These are phyloP conservation scores for Gandaritis pyraliata DNA, from an alignment of 2,888 invertebrate genomes.

Conservation along the genomic window DNA sequence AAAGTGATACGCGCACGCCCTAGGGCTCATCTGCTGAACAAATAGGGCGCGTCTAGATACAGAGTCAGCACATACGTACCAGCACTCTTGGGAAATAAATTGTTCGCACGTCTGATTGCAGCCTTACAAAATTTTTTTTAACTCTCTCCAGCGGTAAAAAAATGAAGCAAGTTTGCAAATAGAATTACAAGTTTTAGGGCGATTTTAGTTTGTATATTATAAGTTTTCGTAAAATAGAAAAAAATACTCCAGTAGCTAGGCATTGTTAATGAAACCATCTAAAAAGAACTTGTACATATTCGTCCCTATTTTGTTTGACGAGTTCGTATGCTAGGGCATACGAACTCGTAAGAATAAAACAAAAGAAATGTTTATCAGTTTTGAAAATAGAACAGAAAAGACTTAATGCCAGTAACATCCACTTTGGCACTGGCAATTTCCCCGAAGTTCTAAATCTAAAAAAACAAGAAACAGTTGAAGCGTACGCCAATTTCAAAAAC, in stretches of 20 bases:
- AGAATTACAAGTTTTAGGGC: conserved; percentile 30
- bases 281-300: too few relatives aligned
- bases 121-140: conserved; percentile 67
- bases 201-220: conserved; percentile 19
- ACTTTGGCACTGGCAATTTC: too few relatives aligned
- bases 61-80: conserved; percentile 74
- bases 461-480: conserved; percentile 48
- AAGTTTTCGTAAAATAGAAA: conserved; percentile 13
- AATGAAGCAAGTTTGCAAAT: conserved; percentile 42
- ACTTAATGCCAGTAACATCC: background rate
- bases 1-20: conserved; percentile 38
- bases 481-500: conserved; percentile 59
- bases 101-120: conserved; percentile 69
- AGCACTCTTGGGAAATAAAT: conserved; percentile 79
- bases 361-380: background rate
- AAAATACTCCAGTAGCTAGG: too few relatives aligned
- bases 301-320: too few relatives aligned
- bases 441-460: conserved; percentile 13
- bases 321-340: too few relatives aligned
- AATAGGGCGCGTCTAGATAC: conserved; percentile 74
- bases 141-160: conserved; percentile 42
- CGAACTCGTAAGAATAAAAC: background rate
- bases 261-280: too few relatives aligned
- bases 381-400: background rate
- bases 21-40: conserved; percentile 69